Evolutionary conservation across 2,113 vertebrate genomes (phyloP).

Genomic region (Erythrocercus mccallii): DNA sequence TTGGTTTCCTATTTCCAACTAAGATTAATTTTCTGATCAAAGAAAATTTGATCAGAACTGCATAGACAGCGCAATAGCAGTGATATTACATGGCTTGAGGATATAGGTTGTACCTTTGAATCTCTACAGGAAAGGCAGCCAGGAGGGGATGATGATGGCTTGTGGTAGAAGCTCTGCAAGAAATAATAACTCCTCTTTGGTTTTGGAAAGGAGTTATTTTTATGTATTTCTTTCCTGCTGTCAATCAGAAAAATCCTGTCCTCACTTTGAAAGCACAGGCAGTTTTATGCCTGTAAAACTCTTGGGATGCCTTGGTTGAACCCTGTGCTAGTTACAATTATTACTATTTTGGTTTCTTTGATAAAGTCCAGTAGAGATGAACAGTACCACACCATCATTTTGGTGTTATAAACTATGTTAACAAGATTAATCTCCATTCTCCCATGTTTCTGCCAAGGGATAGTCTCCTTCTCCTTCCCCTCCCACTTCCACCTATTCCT

Average conservation of each 20-base stretch:
- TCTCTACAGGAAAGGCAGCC: conserved; percentile 17
- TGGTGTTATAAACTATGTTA: background rate
- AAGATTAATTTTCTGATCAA: conserved; percentile 51
- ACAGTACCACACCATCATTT: background rate
- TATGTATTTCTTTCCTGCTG: background rate
- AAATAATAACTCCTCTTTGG: conserved; percentile 40
- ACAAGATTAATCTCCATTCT: background rate
- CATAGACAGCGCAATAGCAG: background rate
- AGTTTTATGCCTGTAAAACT: background rate
- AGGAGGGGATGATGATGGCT: conserved; percentile 42
- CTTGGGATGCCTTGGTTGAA: background rate
- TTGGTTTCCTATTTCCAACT: conserved; percentile 8
- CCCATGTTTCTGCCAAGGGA: background rate
- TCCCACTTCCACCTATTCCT: background rate
- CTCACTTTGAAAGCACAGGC: background rate
- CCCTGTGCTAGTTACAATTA: background rate
- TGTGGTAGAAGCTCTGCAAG: conserved; percentile 34
- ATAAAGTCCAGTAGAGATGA: background rate
- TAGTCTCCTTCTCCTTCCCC: background rate
- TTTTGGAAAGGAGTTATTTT: conserved; percentile 41
- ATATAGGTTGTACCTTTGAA: conserved; percentile 11
- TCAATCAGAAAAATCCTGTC: conserved; percentile 15
- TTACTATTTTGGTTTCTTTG: background rate
- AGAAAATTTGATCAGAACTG: conserved; percentile 46
- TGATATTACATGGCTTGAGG: conserved; percentile 29